These are phyloP conservation scores for Lasioglossum leucozonium DNA, from an alignment of 2,888 invertebrate genomes.

Conservation along the genomic window DNA sequence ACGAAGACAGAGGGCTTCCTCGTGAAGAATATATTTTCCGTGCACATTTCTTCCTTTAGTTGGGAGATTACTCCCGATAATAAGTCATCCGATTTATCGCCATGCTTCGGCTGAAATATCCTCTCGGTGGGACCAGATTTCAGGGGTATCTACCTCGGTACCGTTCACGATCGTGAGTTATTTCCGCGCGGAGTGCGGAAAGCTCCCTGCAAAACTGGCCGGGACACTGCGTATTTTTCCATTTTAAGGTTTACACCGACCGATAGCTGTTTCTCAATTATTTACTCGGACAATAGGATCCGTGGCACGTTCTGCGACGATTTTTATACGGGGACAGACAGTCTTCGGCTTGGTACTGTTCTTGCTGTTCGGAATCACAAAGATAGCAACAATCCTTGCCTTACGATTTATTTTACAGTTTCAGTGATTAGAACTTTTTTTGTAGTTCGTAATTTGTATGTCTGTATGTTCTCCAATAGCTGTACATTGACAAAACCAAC, in stretches of 20 bases:
- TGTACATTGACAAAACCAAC: too few species aligned
- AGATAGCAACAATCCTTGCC: neutral
- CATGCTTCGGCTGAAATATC: constrained; percentile 61
- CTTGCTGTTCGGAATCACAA: neutral
- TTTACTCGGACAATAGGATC: constrained; percentile 34
- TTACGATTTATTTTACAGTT: too few species aligned
- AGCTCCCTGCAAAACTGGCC: constrained; percentile 69
- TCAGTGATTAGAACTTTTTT: too few species aligned
- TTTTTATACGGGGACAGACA: constrained; percentile 23
- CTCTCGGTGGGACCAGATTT: constrained; percentile 60
- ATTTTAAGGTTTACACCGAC: constrained; percentile 73
- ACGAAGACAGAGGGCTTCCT: neutral
- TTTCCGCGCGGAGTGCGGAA: constrained; percentile 54
- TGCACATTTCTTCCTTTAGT: constrained; percentile 64
- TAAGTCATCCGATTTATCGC: constrained; percentile 71
- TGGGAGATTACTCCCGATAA: constrained; percentile 64
- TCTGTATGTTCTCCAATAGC: too few species aligned
- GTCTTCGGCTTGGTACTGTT: neutral
- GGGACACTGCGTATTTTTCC: constrained; percentile 75
- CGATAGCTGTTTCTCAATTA: constrained; percentile 79
- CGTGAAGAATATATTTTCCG: constrained; percentile 47
- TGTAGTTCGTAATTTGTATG: too few species aligned
- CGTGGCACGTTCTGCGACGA: constrained; percentile 6
- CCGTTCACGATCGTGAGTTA: constrained; percentile 68
- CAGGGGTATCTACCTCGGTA: constrained; percentile 38